A percentile compares a stretch with the other conserved stretches of the same genome.
phyloP scores from a whole-genome alignment of 2,113 vertebrate species.

The Pterocles burchelli region DNA sequence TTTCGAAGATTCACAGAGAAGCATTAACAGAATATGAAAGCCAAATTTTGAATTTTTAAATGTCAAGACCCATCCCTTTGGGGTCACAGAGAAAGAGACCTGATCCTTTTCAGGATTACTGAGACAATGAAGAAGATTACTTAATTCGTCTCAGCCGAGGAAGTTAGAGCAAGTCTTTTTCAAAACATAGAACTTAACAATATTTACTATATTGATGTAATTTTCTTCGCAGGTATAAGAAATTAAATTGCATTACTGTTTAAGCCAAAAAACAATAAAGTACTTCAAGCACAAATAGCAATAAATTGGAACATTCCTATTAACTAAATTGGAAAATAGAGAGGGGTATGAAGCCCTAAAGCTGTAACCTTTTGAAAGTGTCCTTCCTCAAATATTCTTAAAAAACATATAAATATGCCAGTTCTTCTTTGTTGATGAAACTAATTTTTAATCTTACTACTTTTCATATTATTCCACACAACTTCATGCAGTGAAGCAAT shows the following conservation, averaged over 20 bases:
- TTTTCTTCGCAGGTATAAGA: constrained; percentile 4
- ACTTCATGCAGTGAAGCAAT: not conserved
- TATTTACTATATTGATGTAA: not conserved
- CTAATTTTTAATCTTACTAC: not conserved
- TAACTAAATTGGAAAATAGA: not conserved
- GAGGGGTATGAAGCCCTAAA: not conserved
- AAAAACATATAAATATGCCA: not conserved
- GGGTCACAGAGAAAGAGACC: not conserved
- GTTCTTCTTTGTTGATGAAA: not conserved
- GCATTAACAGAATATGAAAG: not conserved
- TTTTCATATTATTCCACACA: not conserved
- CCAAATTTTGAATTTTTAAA: constrained; percentile 2
- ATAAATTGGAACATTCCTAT: not conserved
- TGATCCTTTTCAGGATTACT: constrained; percentile 1
- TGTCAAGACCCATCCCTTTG: not conserved
- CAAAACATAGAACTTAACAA: not conserved
- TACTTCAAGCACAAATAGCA: not conserved
- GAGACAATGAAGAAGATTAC: not conserved
- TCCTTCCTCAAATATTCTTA: not conserved
- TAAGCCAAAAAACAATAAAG: not conserved
- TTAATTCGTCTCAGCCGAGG: not conserved
- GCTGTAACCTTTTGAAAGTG: not conserved
- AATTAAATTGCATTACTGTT: not conserved
- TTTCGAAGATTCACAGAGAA: not conserved
- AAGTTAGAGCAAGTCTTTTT: not conserved